phyloP scores from a whole-genome alignment of 64 coral and sea anemone genomes.

The Orbicella faveolata region DNA sequence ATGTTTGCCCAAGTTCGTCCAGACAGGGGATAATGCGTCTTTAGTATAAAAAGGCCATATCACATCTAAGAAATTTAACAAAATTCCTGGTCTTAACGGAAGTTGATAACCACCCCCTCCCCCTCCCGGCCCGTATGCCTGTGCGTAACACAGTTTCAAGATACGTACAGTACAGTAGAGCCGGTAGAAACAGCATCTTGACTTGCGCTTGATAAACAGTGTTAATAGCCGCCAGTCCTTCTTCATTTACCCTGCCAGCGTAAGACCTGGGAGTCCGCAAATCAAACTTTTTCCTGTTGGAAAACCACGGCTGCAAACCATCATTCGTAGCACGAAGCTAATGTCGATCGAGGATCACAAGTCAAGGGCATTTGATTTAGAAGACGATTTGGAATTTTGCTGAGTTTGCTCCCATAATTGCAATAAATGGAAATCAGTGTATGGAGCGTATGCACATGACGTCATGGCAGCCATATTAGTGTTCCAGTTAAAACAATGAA shows the following conservation, averaged over 20 bases:
- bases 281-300: conserved; percentile 87
- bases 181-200: conserved; percentile 86
- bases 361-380: not conserved
- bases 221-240: conserved; percentile 93
- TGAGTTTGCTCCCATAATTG: too few relatives aligned
- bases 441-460: too few relatives aligned
- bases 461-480: too few relatives aligned
- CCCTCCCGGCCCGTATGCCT: too few relatives aligned
- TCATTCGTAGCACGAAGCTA: conserved; percentile 90
- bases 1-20: too few relatives aligned
- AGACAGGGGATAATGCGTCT: too few relatives aligned
- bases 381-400: not conserved
- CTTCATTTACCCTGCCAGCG: conserved; percentile 67
- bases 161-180: conserved; percentile 96
- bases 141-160: not conserved
- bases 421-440: too few relatives aligned
- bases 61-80: too few relatives aligned
- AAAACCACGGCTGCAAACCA: conserved; percentile 97
- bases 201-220: conserved; percentile 77
- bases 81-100: too few relatives aligned
- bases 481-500: too few relatives aligned
- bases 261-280: conserved; percentile 70
- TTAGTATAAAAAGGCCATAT: too few relatives aligned
- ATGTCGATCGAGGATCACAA: not conserved
- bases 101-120: too few relatives aligned